Percentiles rank a stretch among this genome's conserved stretches.
Evolutionary conservation across 2,888 invertebrate genomes (phyloP).

Genomic region (Eristalis arbustorum): DNA sequence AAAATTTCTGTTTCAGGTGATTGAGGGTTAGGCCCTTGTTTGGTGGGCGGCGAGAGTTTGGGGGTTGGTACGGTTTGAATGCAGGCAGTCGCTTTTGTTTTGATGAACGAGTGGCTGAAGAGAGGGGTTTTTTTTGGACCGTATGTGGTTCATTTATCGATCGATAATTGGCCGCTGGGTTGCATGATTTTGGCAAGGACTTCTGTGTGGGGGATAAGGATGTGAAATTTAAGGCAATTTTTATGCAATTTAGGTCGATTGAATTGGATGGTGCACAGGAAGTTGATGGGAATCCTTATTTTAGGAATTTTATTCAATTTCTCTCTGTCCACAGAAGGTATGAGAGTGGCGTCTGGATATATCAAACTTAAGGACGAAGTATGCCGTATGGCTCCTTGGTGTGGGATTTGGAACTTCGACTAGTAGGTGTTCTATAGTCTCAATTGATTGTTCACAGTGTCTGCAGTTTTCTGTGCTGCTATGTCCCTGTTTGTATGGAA

Average conservation of each 20-base stretch:
- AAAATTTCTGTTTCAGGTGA: slow-evolving; percentile 31
- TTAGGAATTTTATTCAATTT: too few relatives aligned
- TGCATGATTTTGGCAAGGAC: neutral
- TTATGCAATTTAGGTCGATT: neutral
- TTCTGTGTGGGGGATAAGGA: neutral
- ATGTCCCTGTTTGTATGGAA: too few relatives aligned
- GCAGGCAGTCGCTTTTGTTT: neutral
- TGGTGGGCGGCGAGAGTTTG: neutral
- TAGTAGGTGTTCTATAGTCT: too few relatives aligned
- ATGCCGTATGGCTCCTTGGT: too few relatives aligned
- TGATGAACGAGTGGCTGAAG: neutral
- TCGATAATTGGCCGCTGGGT: neutral
- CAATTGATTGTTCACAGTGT: too few relatives aligned
- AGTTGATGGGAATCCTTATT: too few relatives aligned
- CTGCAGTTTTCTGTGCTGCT: too few relatives aligned
- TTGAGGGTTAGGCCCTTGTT: neutral
- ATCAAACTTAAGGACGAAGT: too few relatives aligned
- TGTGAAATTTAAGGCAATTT: neutral
- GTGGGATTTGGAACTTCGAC: too few relatives aligned
- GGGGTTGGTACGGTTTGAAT: neutral
- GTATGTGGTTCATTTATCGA: slow-evolving; percentile 24
- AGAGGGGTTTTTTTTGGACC: neutral
- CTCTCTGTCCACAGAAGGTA: too few relatives aligned
- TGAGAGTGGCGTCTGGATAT: too few relatives aligned
- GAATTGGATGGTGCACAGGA: too few relatives aligned